Evolutionary conservation across 2,113 vertebrate genomes (phyloP).

Genomic region (Neofelis nebulosa): DNA sequence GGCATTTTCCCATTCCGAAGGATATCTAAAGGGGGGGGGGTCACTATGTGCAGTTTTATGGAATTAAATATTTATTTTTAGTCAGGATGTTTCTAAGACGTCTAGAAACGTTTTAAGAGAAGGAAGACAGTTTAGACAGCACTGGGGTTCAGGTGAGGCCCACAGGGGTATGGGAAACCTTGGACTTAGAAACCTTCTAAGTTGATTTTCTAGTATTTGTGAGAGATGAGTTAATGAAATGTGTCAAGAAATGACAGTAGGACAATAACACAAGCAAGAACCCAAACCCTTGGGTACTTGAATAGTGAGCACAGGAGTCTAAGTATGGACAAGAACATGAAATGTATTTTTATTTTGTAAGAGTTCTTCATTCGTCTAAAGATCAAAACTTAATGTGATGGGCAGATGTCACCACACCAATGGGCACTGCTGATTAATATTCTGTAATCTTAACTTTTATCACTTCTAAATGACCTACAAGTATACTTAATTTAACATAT

Average conservation of each 20-base stretch:
- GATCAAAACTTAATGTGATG: constrained; percentile 39
- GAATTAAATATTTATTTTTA: background rate
- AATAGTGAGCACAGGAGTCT: constrained; percentile 27
- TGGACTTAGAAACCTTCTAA: constrained; percentile 54
- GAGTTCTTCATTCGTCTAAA: constrained; percentile 48
- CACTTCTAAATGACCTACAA: background rate
- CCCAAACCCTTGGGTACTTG: background rate
- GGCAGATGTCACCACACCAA: background rate
- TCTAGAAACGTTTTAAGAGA: constrained; percentile 2
- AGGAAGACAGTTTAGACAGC: background rate
- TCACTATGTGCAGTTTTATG: background rate
- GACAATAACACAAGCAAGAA: constrained; percentile 51
- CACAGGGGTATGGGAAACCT: background rate
- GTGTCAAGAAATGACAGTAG: constrained; percentile 45
- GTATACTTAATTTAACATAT: constrained; percentile 47
- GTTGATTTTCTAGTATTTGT: constrained; percentile 45
- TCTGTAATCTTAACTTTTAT: constrained; percentile 56
- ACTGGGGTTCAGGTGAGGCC: background rate
- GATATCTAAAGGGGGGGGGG: background rate
- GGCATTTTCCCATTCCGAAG: background rate
- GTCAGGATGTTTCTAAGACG: background rate
- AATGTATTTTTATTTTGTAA: constrained; percentile 45
- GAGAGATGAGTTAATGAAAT: constrained; percentile 65
- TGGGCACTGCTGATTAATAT: constrained; percentile 7
- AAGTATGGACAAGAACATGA: constrained; percentile 25